Percentiles rank a stretch among this genome's conserved stretches.
Conservation (phyloP, 2,113 vertebrate genomes). For the Cololabis saira region DNA sequence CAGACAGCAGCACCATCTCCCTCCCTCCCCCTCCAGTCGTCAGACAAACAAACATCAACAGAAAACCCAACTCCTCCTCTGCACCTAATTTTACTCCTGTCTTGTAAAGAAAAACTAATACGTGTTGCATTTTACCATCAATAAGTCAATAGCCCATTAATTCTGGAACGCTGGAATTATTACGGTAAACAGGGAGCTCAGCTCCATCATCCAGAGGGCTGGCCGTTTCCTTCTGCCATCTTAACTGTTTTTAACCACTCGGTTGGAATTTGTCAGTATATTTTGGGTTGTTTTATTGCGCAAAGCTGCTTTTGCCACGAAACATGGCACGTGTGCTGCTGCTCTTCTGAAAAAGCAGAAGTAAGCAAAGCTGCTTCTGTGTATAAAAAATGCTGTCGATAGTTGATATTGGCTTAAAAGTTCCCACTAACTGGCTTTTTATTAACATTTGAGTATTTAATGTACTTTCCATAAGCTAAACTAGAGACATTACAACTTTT, state of each 20-base stretch:
- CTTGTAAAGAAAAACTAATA: constrained; percentile 47
- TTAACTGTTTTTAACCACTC: constrained; percentile 16
- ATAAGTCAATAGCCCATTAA: constrained; percentile 58
- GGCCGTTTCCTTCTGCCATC: constrained; percentile 2
- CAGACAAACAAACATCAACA: constrained; percentile 32
- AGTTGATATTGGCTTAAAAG: too few relatives aligned
- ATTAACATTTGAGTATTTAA: too few relatives aligned
- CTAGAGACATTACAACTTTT: too few relatives aligned
- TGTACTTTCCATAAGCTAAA: too few relatives aligned
- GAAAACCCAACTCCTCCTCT: constrained; percentile 35
- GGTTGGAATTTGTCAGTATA: background rate
- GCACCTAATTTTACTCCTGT: constrained; percentile 54
- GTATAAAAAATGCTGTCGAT: too few relatives aligned
- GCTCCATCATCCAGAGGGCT: constrained; percentile 37
- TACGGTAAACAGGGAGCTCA: constrained; percentile 50
- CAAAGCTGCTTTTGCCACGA: background rate
- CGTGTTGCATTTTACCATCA: constrained; percentile 46
- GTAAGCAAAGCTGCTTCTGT: too few relatives aligned
- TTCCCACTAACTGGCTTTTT: too few relatives aligned
- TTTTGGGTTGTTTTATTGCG: background rate
- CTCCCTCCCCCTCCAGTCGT: constrained; percentile 8
- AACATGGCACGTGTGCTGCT: background rate
- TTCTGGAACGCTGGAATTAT: constrained; percentile 36
- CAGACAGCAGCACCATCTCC: constrained; percentile 55
- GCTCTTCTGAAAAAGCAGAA: background rate